Conservation (phyloP, 1,140 invertebrate genomes). For the Drosophila repletoides region DNA sequence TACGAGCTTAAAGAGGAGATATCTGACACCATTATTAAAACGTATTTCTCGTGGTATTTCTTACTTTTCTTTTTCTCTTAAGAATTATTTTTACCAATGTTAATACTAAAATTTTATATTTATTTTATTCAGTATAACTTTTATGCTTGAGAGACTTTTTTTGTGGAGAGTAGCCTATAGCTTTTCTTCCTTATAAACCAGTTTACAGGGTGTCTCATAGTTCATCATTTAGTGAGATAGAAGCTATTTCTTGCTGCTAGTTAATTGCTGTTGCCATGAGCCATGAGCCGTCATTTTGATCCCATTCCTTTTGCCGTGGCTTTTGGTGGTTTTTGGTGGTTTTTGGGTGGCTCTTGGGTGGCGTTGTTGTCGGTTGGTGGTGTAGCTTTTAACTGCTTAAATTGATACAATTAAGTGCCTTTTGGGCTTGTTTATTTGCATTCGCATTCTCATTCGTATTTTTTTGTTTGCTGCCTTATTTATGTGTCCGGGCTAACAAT, state of each 20-base stretch:
- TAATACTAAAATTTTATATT: no score
- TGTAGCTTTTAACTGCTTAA: constrained; percentile 59
- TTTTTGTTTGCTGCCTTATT: constrained; percentile 41
- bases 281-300: constrained; percentile 18
- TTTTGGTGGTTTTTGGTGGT: neutral
- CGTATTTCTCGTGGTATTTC: neutral
- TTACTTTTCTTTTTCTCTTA: no score
- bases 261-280: constrained; percentile 29
- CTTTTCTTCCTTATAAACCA: no score
- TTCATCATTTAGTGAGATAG: neutral
- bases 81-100: no score
- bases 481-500: constrained; percentile 64
- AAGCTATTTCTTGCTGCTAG: constrained; percentile 5
- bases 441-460: constrained; percentile 42
- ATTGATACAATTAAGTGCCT: constrained; percentile 76
- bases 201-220: constrained; percentile 1
- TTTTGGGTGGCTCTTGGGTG: constrained; percentile 1
- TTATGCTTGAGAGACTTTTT: no score
- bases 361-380: constrained; percentile 1
- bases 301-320: constrained; percentile 1
- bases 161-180: no score
- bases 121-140: neutral
- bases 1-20: neutral
- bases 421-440: constrained; percentile 65
- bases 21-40: no score